Conservation (phyloP, 1,140 invertebrate species). For the Eciton burchellii region DNA sequence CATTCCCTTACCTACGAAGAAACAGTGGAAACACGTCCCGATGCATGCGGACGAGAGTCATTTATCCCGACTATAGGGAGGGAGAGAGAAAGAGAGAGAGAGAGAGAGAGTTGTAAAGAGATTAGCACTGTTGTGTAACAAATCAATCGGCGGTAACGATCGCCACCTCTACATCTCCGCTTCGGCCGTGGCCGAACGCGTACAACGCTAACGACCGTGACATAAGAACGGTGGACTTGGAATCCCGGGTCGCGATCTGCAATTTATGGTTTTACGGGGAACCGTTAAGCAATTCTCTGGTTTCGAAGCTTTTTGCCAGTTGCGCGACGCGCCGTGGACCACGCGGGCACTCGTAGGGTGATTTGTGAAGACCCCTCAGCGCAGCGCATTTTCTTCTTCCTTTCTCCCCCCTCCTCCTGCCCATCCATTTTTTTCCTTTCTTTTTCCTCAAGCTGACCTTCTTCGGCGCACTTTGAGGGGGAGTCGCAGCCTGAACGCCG, state of each 20-base stretch:
- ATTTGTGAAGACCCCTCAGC: neutral
- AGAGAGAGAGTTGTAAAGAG: neutral
- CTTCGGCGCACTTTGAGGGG: neutral
- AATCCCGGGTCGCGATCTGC: too few relatives aligned
- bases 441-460: neutral
- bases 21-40: too few relatives aligned
- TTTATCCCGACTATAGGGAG: too few relatives aligned
- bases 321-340: too few relatives aligned
- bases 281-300: slow-evolving; percentile 12
- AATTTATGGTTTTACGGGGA: neutral
- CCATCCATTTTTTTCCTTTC: too few relatives aligned
- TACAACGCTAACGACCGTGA: neutral
- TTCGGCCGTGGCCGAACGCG: neutral
- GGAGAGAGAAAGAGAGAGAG: neutral
- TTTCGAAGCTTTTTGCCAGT: neutral
- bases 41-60: too few relatives aligned
- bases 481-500: neutral
- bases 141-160: neutral
- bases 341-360: neutral
- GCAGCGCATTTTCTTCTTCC: too few relatives aligned
- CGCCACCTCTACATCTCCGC: neutral
- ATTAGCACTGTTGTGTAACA: slow-evolving; percentile 2
- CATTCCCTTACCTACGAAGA: too few relatives aligned
- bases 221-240: neutral
- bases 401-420: too few relatives aligned